These are phyloP conservation scores for Spodoptera littoralis DNA, from an alignment of 2,888 invertebrate species.

Conservation along the genomic window DNA sequence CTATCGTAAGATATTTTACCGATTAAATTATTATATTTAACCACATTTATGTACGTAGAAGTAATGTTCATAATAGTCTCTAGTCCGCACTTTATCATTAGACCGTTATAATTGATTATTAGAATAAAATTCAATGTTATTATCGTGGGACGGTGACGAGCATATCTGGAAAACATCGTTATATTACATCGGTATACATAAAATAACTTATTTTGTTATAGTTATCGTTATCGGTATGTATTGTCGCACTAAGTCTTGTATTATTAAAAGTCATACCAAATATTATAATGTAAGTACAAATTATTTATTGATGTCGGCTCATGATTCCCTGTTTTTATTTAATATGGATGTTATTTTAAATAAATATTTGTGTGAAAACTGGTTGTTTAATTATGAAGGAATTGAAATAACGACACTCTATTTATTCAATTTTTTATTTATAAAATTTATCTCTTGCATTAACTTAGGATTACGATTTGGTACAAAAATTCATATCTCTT, in stretches of 20 bases:
- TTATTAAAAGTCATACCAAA: constrained; percentile 32
- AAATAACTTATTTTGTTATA: constrained; percentile 35
- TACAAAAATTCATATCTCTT: constrained; percentile 70
- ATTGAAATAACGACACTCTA: constrained; percentile 27
- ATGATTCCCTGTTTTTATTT: constrained; percentile 53
- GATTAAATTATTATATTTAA: constrained; percentile 57
- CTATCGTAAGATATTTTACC: constrained; percentile 59
- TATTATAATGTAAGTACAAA: constrained; percentile 41
- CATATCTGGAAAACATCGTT: too few species aligned
- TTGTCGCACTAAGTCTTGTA: constrained; percentile 27
- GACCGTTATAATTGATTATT: constrained; percentile 30
- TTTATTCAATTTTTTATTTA: constrained; percentile 61
- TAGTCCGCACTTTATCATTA: constrained; percentile 58
- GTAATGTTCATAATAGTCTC: constrained; percentile 59
- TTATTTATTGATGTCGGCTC: constrained; percentile 49
- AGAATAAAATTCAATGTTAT: constrained; percentile 8
- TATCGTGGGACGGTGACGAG: constrained; percentile 7
- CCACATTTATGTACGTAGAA: constrained; percentile 65
- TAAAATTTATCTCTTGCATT: constrained; percentile 66
- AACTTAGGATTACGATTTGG: constrained; percentile 65
- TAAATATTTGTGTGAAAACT: constrained; percentile 64
- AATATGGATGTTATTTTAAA: constrained; percentile 57
- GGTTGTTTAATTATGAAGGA: constrained; percentile 65
- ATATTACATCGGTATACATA: constrained; percentile 6
- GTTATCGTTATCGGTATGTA: constrained; percentile 11